Percentiles rank a stretch among this genome's conserved stretches.
phyloP scores from a whole-genome alignment of 1,140 invertebrate genomes.

The Metopolophium dirhodum region DNA sequence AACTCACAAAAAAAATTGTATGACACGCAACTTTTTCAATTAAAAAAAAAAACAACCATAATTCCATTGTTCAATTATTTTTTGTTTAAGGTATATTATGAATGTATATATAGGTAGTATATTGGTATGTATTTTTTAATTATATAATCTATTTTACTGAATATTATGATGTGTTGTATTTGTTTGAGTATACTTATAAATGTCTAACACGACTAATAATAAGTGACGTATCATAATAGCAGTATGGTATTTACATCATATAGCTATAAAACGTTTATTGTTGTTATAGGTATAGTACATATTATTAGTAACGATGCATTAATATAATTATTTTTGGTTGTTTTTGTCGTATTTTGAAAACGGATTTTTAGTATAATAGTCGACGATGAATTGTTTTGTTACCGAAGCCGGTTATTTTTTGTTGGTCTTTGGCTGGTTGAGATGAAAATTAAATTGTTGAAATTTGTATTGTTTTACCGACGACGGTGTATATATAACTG shows the following conservation, averaged over 20 bases:
- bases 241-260: too few species aligned
- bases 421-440: neutral
- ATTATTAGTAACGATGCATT: too few species aligned
- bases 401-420: neutral
- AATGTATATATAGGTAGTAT: too few species aligned
- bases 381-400: neutral
- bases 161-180: too few species aligned
- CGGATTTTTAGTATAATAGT: neutral
- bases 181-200: too few species aligned
- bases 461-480: conserved; percentile 3
- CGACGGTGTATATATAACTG: neutral
- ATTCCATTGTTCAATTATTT: neutral
- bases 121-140: too few species aligned
- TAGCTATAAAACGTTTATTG: too few species aligned
- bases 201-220: too few species aligned
- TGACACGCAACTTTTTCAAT: neutral
- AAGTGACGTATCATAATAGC: too few species aligned
- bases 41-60: neutral
- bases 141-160: too few species aligned
- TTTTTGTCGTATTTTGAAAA: neutral
- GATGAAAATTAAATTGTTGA: conserved; percentile 8
- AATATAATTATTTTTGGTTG: neutral
- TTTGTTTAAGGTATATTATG: neutral
- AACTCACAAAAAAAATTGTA: neutral
- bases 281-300: too few species aligned